A percentile compares a stretch with the other conserved stretches of the same genome.
These are phyloP conservation scores for Habrosyne pyritoides DNA, from an alignment of 2,888 invertebrate species.

Conservation along the genomic window DNA sequence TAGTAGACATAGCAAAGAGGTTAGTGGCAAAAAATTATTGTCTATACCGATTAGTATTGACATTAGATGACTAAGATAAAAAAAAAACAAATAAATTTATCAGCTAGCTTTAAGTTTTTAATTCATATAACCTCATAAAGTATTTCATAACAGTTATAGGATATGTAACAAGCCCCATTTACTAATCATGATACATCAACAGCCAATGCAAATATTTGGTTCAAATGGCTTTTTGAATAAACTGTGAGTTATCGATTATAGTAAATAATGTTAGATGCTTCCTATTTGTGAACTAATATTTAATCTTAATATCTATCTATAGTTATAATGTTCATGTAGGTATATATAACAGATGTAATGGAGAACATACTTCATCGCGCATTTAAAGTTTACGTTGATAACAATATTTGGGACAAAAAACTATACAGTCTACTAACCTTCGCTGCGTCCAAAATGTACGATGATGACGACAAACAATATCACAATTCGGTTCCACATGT, in stretches of 20 bases:
- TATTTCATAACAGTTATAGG: neutral
- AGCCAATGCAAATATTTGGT: neutral
- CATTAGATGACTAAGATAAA: too few species aligned
- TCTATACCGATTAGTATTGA: too few species aligned
- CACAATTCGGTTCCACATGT: constrained; percentile 1
- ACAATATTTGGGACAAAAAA: neutral
- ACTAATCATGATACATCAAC: neutral
- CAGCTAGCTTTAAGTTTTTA: too few species aligned
- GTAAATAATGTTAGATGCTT: neutral
- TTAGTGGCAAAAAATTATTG: too few species aligned
- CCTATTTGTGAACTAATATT: neutral
- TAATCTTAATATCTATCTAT: neutral
- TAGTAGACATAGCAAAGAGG: too few species aligned
- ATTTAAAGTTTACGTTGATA: neutral
- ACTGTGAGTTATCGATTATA: neutral
- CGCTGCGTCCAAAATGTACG: neutral
- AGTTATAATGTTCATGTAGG: neutral
- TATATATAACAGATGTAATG: neutral
- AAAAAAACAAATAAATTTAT: too few species aligned
- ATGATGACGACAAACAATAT: neutral
- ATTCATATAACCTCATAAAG: neutral
- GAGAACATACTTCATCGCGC: neutral
- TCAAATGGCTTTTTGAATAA: neutral
- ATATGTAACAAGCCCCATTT: neutral
- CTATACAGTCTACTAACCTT: neutral